Evolutionary conservation across 1,140 invertebrate genomes (phyloP).

Genomic region (Choristoneura fumiferana): DNA sequence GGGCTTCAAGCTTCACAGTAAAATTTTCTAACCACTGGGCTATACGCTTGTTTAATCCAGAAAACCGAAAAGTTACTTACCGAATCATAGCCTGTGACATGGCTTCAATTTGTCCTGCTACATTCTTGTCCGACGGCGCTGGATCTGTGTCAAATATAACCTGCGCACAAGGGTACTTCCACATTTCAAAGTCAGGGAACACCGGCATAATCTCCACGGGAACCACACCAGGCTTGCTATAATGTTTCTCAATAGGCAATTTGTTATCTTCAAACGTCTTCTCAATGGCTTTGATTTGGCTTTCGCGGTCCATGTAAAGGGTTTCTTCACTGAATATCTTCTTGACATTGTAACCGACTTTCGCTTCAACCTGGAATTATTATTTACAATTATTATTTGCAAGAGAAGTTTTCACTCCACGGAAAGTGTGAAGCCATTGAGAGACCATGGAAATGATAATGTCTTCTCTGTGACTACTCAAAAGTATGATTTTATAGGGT

Average conservation of each 20-base stretch:
- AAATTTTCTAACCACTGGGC: too few relatives aligned
- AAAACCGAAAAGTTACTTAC: too few relatives aligned
- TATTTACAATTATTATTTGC: too few relatives aligned
- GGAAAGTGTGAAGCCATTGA: too few relatives aligned
- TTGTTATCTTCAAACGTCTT: constrained; percentile 98
- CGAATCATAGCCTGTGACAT: constrained; percentile 99
- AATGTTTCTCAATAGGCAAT: constrained; percentile 92
- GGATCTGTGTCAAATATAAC: constrained; percentile 99
- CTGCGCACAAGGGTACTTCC: constrained; percentile 98
- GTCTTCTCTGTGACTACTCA: too few relatives aligned
- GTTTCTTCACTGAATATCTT: constrained; percentile 97
- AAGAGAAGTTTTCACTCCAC: too few relatives aligned
- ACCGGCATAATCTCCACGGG: constrained; percentile 93
- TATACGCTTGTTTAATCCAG: too few relatives aligned
- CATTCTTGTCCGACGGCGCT: constrained; percentile 88
- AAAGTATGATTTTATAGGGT: too few relatives aligned
- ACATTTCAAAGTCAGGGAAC: constrained; percentile 97
- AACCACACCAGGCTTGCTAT: constrained; percentile 95
- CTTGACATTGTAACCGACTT: constrained; percentile 98
- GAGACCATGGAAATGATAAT: too few relatives aligned
- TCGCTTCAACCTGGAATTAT: constrained; percentile 88
- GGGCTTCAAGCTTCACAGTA: too few relatives aligned
- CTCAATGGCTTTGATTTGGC: constrained; percentile 98
- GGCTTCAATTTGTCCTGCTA: constrained; percentile 94
- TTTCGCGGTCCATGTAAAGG: constrained; percentile 97